Evolutionary conservation across 1,140 invertebrate genomes (phyloP), one percentile per base, ranked within the genome.

Genomic region (Aphelenchoides avenae): DNA sequence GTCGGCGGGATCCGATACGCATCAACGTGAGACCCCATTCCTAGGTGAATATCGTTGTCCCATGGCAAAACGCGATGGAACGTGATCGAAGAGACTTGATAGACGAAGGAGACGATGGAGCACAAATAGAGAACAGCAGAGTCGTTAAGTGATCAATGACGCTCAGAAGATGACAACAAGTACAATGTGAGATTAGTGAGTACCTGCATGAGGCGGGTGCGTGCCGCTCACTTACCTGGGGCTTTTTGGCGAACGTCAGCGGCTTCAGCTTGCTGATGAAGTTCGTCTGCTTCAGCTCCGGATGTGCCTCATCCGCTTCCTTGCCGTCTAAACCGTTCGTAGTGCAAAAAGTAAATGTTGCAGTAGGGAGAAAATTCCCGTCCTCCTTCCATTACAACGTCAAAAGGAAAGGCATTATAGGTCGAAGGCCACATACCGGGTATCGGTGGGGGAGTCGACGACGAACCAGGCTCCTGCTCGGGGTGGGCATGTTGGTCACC

Each of bases 181-280:
- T n/a, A n/a, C n/a, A n/a, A n/a, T n/a, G n/a, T n/a, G n/a, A n/a
- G n/a, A n/a, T n/a, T n/a, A n/a, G n/a, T n/a, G n/a, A n/a, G n/a
- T n/a, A n/a, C n/a, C n/a, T n/a, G n/a, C n/a, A n/a, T n/a, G n/a
- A n/a, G n/a, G n/a, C n/a, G n/a, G n/a, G n/a, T n/a, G n/a, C n/a
- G n/a, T n/a, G 6, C 11, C 27, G 13, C 7, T 1, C 40, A 37
- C 63, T 26, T 22, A 73, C 68, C 68, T 70, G 62, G 34, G 61
- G 53, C 53, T 77, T 75, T 37, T 71, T 71, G 3, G 64, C 46
- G 48, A 74, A 73, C 15, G 70, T 74, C 9, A 74, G 49, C n/a
- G 74, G 68, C 36, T 75, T 75, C n/a, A 75, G 48, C 54, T 75
- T 75, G 18, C 63, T 52, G 42, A 76, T 75, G 43, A 75, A 74